A percentile compares a stretch with the other conserved stretches of the same genome.
Conservation (phyloP, 2,888 invertebrate genomes). For the Tipula helvola region DNA sequence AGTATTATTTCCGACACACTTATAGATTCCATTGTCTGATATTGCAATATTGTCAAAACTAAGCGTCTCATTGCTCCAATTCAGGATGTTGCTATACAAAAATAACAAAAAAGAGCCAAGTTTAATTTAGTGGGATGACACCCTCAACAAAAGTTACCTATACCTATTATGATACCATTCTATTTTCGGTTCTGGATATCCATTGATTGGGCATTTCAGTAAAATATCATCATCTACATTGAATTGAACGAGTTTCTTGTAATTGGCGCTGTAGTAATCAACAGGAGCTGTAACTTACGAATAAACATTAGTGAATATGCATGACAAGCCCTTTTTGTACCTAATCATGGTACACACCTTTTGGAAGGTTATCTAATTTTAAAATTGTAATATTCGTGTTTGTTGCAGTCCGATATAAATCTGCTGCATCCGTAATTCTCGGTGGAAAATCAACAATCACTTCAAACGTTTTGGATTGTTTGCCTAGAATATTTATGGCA, state of each 20-base stretch:
- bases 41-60: neutral
- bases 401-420: neutral
- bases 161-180: neutral
- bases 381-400: neutral
- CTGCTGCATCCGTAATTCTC: neutral
- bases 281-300: no score
- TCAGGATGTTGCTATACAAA: neutral
- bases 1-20: neutral
- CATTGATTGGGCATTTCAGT: neutral
- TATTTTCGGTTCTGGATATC: neutral
- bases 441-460: neutral
- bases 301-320: no score
- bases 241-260: neutral
- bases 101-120: neutral
- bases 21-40: neutral
- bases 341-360: neutral
- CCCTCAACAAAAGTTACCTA: neutral
- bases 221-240: neutral
- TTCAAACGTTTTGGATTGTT: neutral
- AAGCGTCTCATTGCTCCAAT: neutral
- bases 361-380: neutral
- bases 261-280: neutral
- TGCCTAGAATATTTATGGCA: neutral
- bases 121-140: no score
- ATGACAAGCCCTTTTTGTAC: no score